Evolutionary conservation across 2,888 invertebrate species (phyloP).

Genomic region (Bellardia bayeri): DNA sequence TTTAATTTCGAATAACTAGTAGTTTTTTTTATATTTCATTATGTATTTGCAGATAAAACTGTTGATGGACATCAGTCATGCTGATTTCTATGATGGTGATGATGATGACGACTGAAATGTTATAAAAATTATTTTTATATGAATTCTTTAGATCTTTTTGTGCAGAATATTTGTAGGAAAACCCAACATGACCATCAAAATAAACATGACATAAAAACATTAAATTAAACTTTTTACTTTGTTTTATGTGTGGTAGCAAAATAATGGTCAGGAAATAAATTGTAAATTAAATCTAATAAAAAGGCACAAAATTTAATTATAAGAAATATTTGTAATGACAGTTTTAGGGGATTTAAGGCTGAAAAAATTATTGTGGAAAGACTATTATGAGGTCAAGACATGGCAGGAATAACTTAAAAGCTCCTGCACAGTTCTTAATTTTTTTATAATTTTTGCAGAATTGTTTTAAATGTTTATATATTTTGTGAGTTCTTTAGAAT

Average conservation of each 20-base stretch:
- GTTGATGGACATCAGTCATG: conserved; percentile 40
- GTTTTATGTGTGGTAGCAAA: not conserved
- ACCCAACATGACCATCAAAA: conserved; percentile 14
- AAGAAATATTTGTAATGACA: too few species aligned
- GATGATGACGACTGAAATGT: conserved; percentile 31
- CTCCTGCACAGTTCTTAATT: too few species aligned
- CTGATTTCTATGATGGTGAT: conserved; percentile 20
- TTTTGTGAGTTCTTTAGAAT: too few species aligned
- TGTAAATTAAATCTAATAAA: too few species aligned
- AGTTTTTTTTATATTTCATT: conserved; percentile 2
- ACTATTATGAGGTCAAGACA: too few species aligned
- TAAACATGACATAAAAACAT: conserved; percentile 12
- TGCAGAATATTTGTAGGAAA: not conserved
- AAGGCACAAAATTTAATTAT: not conserved
- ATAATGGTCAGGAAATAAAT: not conserved
- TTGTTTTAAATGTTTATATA: too few species aligned
- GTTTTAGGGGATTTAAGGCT: too few species aligned
- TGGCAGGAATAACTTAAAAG: too few species aligned
- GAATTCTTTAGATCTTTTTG: conserved; percentile 28
- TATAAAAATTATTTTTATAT: conserved; percentile 55
- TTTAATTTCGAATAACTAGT: not conserved
- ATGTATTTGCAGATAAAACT: conserved; percentile 25
- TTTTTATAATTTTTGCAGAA: too few species aligned
- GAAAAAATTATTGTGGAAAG: too few species aligned
- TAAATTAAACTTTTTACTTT: conserved; percentile 31